Percentiles rank a stretch among this genome's conserved stretches.
These are phyloP conservation scores for Edolisoma coerulescens DNA, from an alignment of 2,113 vertebrate species.

Conservation along the genomic window DNA sequence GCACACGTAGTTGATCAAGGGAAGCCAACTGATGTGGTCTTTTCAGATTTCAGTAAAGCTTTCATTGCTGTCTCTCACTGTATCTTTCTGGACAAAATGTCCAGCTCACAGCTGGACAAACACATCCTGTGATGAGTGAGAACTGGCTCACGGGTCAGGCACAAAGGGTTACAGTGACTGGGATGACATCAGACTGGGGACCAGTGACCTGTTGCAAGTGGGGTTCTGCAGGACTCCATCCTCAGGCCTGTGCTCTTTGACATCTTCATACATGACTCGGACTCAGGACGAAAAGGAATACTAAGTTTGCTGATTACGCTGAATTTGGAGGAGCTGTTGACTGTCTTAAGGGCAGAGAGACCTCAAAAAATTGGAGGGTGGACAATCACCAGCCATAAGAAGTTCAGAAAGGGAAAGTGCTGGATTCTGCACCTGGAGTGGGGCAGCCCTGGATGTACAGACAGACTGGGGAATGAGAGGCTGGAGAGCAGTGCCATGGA, in stretches of 20 bases:
- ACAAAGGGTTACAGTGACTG: background rate
- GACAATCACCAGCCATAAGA: background rate
- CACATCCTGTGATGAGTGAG: background rate
- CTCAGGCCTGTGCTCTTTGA: background rate
- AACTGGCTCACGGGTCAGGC: background rate
- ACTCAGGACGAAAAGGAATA: background rate
- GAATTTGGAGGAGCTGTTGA: background rate
- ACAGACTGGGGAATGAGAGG: background rate
- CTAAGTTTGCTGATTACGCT: background rate
- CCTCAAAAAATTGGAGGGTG: background rate
- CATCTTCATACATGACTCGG: background rate
- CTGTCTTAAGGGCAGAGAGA: background rate
- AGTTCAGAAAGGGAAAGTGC: rapidly evolving
- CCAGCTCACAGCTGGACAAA: background rate
- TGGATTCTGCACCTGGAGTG: background rate
- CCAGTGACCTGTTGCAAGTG: background rate
- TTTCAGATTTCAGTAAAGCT: background rate
- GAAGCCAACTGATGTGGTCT: background rate
- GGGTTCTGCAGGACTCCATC: background rate
- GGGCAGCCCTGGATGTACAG: background rate
- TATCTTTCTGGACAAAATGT: background rate
- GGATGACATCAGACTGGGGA: too few relatives aligned
- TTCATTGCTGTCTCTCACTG: background rate
- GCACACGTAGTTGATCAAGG: background rate
- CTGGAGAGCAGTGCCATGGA: background rate